A percentile compares a stretch with the other conserved stretches of the same genome.
Conservation (phyloP, 2,797 vertebrate species). For the Centropyge bicolor region DNA sequence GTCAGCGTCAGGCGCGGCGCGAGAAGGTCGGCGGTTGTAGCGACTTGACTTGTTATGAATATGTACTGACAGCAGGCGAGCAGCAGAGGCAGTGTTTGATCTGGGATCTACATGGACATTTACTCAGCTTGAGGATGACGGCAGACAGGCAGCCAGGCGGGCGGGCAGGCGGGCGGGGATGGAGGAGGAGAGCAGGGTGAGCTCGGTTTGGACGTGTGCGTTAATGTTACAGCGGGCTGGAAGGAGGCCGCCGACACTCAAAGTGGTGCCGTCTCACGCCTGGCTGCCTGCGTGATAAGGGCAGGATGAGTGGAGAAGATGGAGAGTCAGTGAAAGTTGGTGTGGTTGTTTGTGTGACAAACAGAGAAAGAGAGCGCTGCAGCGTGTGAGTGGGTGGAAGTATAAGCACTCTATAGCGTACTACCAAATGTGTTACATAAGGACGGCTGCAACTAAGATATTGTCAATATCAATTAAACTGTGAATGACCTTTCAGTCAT, state of each 20-base stretch:
- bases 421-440: neutral
- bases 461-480: neutral
- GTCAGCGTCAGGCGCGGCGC: conserved; percentile 40
- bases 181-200: conserved; percentile 20
- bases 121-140: conserved; percentile 12
- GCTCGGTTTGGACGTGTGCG: conserved; percentile 38
- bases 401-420: neutral
- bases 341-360: conserved; percentile 24
- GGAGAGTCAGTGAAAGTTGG: conserved; percentile 17
- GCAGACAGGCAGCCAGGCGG: conserved; percentile 33
- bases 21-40: conserved; percentile 6
- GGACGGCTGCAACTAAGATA: neutral
- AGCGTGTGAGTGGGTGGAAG: neutral
- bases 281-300: conserved; percentile 43
- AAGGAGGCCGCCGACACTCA: conserved; percentile 39
- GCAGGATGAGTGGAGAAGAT: conserved; percentile 4
- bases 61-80: conserved; percentile 49
- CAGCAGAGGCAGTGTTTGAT: conserved; percentile 55
- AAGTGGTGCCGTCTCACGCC: conserved; percentile 48
- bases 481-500: neutral
- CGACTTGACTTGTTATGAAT: conserved; percentile 42
- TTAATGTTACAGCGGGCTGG: conserved; percentile 40
- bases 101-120: conserved; percentile 45
- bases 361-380: neutral
- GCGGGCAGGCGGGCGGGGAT: neutral